Evolutionary conservation across 2,797 vertebrate species (phyloP), one percentile per base, ranked within the genome.

Genomic region (Rhynchonycteris naso): DNA sequence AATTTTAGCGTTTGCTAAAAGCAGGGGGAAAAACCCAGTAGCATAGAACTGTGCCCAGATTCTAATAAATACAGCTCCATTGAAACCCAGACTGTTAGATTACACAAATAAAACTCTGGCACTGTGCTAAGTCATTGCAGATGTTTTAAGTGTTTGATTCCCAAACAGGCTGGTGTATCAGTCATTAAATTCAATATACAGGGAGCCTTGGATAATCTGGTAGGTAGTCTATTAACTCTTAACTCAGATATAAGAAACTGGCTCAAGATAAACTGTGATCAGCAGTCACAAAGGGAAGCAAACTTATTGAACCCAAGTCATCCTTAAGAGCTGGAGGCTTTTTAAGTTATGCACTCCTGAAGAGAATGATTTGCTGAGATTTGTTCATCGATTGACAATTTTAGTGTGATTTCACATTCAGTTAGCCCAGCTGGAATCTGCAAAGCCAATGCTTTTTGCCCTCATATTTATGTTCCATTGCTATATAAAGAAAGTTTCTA

Each of bases 1-100:
- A 91, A 76, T 93, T 95, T 93, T 93, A 28, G 56, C 54, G 69
- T 93, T 96, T 95, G 5, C 61, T 10, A 0, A 93, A 95, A 94
- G 33, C 33, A 69, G 72, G 84, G 13, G 7, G 87, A 63, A 80
- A 89, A 87, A 43, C 43, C 43, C 13, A 81, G 92, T 90, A 86
- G 86, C 92, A n/a, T 90, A 91, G 56, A 56, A 84, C 54, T 68
- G 7, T 86, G 65, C 91, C 61, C 80, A 96, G 52, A 74, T 90
- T 56, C 50, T 82, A 95, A 85, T 91, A 89, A 93, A 79, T 88
- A 71, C 80, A 78, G 84, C 33, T 97, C 65, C 90, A 6, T 81
- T 59, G 38, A 92, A 93, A 93, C n/a, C n/a, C 92, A 96, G 95
- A 90, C 59, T 96, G 52, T 97, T 94, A 74, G 58, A 95, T 96